Evolutionary conservation across 35 echinoderm and acorn worm species (phyloP).

Genomic region (Apostichopus californicus): DNA sequence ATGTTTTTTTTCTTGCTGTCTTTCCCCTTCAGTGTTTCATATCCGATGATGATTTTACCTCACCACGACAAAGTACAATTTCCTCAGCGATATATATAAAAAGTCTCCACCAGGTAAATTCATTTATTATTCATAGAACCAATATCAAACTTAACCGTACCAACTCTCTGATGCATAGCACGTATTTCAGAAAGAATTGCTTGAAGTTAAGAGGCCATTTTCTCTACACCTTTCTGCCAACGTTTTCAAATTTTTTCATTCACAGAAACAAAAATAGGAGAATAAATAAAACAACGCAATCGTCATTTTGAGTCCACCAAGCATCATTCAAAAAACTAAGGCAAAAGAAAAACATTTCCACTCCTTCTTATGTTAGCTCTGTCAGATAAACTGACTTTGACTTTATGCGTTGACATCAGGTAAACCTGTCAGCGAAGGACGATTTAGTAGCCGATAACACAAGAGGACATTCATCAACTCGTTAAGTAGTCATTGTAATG

Average conservation of each 20-base stretch:
- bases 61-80: too few species aligned
- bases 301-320: neutral
- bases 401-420: conserved; percentile 13
- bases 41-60: too few species aligned
- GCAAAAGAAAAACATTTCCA: neutral
- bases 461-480: conserved; percentile 22
- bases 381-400: neutral
- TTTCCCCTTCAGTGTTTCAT: too few species aligned
- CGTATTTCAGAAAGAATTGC: too few species aligned
- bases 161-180: too few species aligned
- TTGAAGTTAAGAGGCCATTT: too few species aligned
- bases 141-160: too few species aligned
- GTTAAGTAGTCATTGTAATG: conserved; percentile 35
- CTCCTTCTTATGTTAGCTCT: neutral
- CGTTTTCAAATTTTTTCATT: neutral
- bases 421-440: conserved; percentile 17
- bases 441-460: conserved; percentile 25
- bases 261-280: neutral
- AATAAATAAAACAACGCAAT: neutral
- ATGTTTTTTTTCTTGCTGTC: too few species aligned
- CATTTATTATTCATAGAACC: too few species aligned
- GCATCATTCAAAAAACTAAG: too few species aligned
- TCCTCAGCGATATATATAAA: too few species aligned
- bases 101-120: too few species aligned
- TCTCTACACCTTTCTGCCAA: neutral